Evolutionary conservation across 2,888 invertebrate genomes (phyloP), one percentile per base, ranked within the genome.

Genomic region (Mythimna loreyi): DNA sequence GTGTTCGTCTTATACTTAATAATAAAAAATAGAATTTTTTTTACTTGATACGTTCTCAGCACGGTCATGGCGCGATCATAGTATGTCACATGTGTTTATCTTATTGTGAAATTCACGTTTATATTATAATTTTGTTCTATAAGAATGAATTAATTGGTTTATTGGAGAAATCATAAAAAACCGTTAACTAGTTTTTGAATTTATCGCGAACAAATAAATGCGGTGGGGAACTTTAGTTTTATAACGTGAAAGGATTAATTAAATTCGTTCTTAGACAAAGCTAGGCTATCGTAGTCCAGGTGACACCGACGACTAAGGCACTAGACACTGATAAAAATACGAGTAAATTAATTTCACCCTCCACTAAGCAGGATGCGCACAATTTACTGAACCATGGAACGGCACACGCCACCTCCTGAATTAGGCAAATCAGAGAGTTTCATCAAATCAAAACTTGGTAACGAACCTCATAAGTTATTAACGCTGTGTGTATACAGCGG

Each of bases 401-500:
- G 64, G 58, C 57, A 49, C 67, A 49, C 67, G 59, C 52, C 76
- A 77, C 71, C 83, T 81, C 74, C 75, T 79, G 77, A 81, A 81
- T 80, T 80, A 79, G 70, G 75, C 74, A 83, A 78, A 82, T 82
- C 77, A 80, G 74, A 64, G 75, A 80, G 86, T 81, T 82, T 82
- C 78, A 85, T 85, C 77, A 86, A 86, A 85, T 86, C 84, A 81
- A 78, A 88, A 87, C 86, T 87, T 85, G 73, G 65, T 86, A 83
- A 87, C 86, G 80, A 87, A 83, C 80, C 72, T 76, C 74, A 81
- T 87, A 80, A 82, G 62, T 86, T 86, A 89, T 88, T 87, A 82
- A 88, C 66, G 73, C 78, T 53, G 71, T 66, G 58, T 71, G 78
- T 68, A 68, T 78, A 74, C 73, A 53, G 28, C 60, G 62, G 66